phyloP scores from a whole-genome alignment of 2,888 invertebrate species.

The Trichopoda pennipes region DNA sequence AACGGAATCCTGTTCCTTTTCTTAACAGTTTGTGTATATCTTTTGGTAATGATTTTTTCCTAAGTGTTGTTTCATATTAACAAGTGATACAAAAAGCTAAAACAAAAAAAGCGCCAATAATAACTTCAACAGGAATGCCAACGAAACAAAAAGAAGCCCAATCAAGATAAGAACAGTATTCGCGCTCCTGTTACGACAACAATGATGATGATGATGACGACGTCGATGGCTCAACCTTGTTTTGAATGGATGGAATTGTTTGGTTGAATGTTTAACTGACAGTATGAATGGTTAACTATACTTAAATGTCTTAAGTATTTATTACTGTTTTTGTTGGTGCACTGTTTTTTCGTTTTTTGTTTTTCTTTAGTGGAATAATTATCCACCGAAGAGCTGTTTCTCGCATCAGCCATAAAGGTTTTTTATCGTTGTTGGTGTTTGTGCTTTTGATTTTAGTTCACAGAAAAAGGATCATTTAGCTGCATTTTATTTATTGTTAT shows the following conservation, averaged over 20 bases:
- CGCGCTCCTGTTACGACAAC: slow-evolving; percentile 70
- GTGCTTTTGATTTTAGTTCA: slow-evolving; percentile 36
- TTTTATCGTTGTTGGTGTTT: slow-evolving; percentile 36
- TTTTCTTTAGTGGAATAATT: background rate
- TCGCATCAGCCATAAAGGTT: slow-evolving; percentile 35
- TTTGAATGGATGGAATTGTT: slow-evolving; percentile 60
- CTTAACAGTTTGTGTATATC: background rate
- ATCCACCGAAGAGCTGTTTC: slow-evolving; percentile 15
- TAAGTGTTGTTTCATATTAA: slow-evolving; percentile 72
- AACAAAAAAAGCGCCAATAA: slow-evolving; percentile 20
- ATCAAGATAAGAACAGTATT: slow-evolving; percentile 72
- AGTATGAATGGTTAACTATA: slow-evolving; percentile 56
- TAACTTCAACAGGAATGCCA: slow-evolving; percentile 25
- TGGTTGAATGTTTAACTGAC: slow-evolving; percentile 52
- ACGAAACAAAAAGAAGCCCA: slow-evolving; percentile 58
- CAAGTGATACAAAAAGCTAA: slow-evolving; percentile 66
- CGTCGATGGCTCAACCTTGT: slow-evolving; percentile 51
- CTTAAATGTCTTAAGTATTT: slow-evolving; percentile 59
- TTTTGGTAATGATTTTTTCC: slow-evolving; percentile 5
- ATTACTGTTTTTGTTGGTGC: slow-evolving; percentile 37
- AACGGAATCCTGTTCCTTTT: slow-evolving; percentile 60
- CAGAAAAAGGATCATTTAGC: slow-evolving; percentile 69
- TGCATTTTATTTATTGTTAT: slow-evolving; percentile 72
- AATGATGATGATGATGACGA: slow-evolving; percentile 29
- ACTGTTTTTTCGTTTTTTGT: slow-evolving; percentile 1